A percentile compares a stretch with the other conserved stretches of the same genome.
Conservation (phyloP, 2,888 invertebrate genomes). For the Morpho achilles region DNA sequence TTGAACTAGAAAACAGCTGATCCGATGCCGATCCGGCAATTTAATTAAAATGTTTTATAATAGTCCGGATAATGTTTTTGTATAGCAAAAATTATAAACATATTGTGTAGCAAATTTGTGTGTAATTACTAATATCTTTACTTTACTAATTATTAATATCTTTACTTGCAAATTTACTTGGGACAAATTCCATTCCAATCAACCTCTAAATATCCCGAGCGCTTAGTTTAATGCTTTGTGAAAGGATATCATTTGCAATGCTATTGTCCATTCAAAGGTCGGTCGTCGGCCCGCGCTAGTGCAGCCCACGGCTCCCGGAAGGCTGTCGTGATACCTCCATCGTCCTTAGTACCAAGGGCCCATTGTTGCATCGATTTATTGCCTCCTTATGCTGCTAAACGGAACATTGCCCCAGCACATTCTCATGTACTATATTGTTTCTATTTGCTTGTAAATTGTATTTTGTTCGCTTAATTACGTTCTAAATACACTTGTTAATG, state of each 20-base stretch:
- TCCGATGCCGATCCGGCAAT: too few species aligned
- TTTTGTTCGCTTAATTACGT: too few species aligned
- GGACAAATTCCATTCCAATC: neutral
- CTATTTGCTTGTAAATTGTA: too few species aligned
- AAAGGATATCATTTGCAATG: constrained; percentile 18
- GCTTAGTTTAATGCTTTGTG: neutral
- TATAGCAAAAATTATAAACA: too few species aligned
- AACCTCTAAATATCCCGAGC: neutral
- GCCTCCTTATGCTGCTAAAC: constrained; percentile 19
- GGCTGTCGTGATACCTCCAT: constrained; percentile 49
- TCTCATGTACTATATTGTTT: neutral
- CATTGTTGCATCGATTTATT: constrained; percentile 26
- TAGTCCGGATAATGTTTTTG: too few species aligned
- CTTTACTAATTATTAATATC: too few species aligned
- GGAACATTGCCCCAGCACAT: constrained; percentile 2
- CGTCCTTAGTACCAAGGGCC: constrained; percentile 23
- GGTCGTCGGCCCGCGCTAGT: constrained; percentile 31
- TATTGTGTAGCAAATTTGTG: too few species aligned
- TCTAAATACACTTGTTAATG: too few species aligned
- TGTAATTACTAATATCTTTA: too few species aligned
- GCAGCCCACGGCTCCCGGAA: constrained; percentile 41
- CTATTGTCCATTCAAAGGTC: constrained; percentile 33
- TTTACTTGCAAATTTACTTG: too few species aligned
- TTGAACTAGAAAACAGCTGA: too few species aligned
- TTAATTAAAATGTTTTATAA: too few species aligned